These are phyloP conservation scores for Numida meleagris DNA, from an alignment of 2,113 vertebrate species.

Conservation along the genomic window DNA sequence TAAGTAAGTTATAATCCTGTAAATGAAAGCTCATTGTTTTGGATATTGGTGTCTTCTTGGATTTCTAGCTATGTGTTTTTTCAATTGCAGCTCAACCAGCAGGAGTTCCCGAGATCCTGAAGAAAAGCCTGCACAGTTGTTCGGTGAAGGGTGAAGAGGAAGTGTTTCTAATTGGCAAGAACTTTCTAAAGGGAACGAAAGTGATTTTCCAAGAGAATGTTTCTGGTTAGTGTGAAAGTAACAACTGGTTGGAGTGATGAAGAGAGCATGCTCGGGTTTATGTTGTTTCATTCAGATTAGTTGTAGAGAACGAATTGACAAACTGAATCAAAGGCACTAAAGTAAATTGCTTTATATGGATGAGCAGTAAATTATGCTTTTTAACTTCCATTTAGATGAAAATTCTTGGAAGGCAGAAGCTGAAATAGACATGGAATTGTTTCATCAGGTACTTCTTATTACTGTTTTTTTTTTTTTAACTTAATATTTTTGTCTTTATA, in stretches of 20 bases:
- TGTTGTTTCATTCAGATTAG: not conserved
- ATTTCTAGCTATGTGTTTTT: slow-evolving; percentile 2
- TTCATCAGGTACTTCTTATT: slow-evolving; percentile 90
- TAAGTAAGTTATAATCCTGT: not conserved
- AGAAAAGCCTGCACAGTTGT: slow-evolving; percentile 96
- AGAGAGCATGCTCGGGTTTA: not conserved
- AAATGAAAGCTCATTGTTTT: not conserved
- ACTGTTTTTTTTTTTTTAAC: not conserved
- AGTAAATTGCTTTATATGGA: not conserved
- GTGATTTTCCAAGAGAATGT: slow-evolving; percentile 96
- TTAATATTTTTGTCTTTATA: not conserved
- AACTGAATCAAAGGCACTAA: not conserved
- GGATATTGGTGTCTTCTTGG: slow-evolving; percentile 4
- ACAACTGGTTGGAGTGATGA: not conserved
- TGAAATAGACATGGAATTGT: slow-evolving; percentile 98
- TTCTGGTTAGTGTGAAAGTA: slow-evolving; percentile 82
- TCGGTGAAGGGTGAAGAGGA: slow-evolving; percentile 94
- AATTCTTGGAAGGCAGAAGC: slow-evolving; percentile 96
- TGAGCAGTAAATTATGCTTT: not conserved
- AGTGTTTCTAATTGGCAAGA: slow-evolving; percentile 98
- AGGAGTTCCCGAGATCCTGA: slow-evolving; percentile 95
- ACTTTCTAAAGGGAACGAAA: slow-evolving; percentile 99
- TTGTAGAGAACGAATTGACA: not conserved
- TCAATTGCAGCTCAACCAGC: slow-evolving; percentile 91
- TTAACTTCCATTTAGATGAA: slow-evolving; percentile 85